Evolutionary conservation across 2,797 vertebrate genomes (phyloP).

Genomic region (Peromyscus melanophrys): DNA sequence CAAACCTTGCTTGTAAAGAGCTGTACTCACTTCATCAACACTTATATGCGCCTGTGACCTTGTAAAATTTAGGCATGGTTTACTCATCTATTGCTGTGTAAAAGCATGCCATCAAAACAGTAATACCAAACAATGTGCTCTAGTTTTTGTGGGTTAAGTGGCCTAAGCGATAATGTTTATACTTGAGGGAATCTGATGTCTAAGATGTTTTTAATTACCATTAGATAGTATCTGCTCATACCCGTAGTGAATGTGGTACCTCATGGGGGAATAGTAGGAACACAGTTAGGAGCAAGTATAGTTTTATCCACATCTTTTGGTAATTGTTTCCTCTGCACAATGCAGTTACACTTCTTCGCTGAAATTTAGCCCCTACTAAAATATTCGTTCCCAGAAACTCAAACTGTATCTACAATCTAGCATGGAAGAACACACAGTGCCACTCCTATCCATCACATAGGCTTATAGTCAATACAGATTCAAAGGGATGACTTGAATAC

Average conservation of each 20-base stretch:
- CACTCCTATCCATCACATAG: background rate
- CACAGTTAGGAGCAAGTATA: background rate
- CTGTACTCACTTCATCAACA: background rate
- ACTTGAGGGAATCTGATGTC: background rate
- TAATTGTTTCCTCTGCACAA: background rate
- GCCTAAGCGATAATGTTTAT: background rate
- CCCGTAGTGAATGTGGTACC: background rate
- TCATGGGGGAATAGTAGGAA: background rate
- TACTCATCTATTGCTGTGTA: background rate
- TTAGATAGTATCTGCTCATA: background rate
- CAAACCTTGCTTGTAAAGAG: background rate
- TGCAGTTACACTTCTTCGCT: background rate
- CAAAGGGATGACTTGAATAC: background rate
- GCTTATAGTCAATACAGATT: background rate
- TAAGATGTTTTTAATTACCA: background rate
- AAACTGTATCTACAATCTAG: constrained; percentile 1
- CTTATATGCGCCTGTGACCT: background rate
- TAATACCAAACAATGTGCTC: background rate
- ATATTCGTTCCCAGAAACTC: background rate
- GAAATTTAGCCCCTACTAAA: background rate
- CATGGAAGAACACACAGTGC: background rate
- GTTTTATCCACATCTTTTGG: background rate
- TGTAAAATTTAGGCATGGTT: background rate
- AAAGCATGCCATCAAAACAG: background rate
- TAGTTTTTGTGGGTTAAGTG: background rate